phyloP scores from a whole-genome alignment of 2,113 vertebrate species.

The Stomatorhinus ivindoensis region DNA sequence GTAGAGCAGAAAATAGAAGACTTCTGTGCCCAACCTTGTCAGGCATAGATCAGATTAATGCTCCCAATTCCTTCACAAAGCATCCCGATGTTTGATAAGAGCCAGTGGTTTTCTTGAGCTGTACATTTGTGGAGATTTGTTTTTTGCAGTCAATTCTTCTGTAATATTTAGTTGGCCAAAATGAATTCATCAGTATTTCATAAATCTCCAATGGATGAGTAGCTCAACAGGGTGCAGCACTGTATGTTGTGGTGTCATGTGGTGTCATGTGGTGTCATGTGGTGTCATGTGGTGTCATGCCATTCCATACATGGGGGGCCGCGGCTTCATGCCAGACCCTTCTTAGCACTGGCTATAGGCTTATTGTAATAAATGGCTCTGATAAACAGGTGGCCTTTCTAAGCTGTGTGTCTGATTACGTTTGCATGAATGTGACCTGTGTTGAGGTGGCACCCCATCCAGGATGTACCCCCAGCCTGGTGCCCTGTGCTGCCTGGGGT shows the following conservation, averaged over 20 bases:
- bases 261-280: no score
- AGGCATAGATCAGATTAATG: neutral
- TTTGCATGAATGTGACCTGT: neutral
- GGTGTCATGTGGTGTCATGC: no score
- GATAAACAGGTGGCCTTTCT: neutral
- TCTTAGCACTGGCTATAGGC: neutral
- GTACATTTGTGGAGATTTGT: neutral
- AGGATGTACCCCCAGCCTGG: neutral
- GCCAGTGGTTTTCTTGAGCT: neutral
- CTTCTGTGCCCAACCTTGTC: neutral
- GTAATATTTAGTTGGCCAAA: neutral
- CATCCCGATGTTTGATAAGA: neutral
- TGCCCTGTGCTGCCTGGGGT: neutral
- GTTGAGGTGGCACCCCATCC: neutral
- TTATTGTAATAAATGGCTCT: neutral
- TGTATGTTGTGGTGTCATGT: no score
- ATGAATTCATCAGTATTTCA: neutral
- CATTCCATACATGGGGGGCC: no score
- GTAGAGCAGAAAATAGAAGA: slow-evolving; percentile 29
- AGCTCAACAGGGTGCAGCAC: neutral
- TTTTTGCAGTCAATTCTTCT: neutral
- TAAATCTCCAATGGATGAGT: neutral
- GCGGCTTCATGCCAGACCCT: neutral
- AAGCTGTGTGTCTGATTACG: neutral
- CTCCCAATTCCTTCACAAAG: neutral